These are phyloP conservation scores for Drosophila rufa DNA, from an alignment of 1,140 invertebrate species.

Conservation along the genomic window DNA sequence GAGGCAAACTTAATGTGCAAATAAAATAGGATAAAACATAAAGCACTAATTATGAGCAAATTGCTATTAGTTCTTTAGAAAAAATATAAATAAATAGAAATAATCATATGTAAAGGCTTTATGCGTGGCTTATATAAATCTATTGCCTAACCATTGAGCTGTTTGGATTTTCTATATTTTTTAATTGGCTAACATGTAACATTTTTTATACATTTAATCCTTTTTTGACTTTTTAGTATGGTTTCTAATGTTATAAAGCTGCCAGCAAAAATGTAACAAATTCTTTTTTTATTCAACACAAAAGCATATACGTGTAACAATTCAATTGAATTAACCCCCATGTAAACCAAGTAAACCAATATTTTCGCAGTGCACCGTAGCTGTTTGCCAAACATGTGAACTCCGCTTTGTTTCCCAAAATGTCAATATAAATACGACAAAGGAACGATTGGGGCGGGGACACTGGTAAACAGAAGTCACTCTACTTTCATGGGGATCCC, in stretches of 20 bases:
- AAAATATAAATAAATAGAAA: neutral
- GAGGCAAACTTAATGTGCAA: neutral
- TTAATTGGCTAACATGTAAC: neutral
- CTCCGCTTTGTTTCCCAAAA: neutral
- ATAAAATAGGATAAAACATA: too few relatives aligned
- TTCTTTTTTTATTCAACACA: too few relatives aligned
- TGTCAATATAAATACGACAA: constrained; percentile 5
- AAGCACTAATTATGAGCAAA: neutral
- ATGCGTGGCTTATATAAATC: neutral
- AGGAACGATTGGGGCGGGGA: constrained; percentile 7
- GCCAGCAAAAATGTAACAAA: too few relatives aligned
- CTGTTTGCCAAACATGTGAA: constrained; percentile 3
- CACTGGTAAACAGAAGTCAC: constrained; percentile 15
- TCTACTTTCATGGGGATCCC: constrained; percentile 7
- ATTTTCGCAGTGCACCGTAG: too few relatives aligned
- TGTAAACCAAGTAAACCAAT: too few relatives aligned
- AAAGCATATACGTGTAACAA: too few relatives aligned
- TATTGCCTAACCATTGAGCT: neutral
- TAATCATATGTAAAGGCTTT: neutral
- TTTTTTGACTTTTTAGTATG: neutral
- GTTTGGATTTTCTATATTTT: neutral
- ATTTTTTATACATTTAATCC: neutral
- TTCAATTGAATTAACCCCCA: neutral
- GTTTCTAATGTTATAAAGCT: neutral
- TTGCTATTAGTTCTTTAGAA: neutral